phyloP scores from a whole-genome alignment of 2,888 invertebrate genomes.

The Melikaiella ostensackeni region DNA sequence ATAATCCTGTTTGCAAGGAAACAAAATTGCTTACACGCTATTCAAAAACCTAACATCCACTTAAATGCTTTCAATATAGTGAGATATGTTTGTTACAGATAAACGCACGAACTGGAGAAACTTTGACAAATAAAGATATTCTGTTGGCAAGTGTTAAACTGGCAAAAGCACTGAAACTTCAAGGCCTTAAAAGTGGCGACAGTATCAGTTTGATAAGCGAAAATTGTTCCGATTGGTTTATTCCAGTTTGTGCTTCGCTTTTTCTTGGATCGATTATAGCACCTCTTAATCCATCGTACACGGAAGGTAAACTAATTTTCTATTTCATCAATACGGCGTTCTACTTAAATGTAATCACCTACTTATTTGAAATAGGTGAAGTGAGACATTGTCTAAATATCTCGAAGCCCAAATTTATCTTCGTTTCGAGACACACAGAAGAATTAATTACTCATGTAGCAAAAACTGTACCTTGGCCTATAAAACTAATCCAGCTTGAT shows the following conservation, averaged over 20 bases:
- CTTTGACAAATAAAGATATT: neutral
- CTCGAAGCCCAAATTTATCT: neutral
- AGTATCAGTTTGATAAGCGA: neutral
- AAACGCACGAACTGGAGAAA: neutral
- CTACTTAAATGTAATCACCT: no score
- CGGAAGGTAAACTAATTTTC: neutral
- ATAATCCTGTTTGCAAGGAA: no score
- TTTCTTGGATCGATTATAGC: neutral
- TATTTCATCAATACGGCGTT: no score
- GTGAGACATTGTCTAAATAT: neutral
- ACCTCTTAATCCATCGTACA: neutral
- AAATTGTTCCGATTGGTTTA: neutral
- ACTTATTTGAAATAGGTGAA: neutral
- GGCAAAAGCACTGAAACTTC: neutral
- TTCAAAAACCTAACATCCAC: no score
- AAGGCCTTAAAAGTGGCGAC: neutral
- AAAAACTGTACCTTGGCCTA: neutral
- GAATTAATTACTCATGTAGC: neutral
- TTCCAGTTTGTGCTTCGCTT: slow-evolving; percentile 2
- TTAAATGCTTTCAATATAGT: no score
- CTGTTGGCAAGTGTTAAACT: neutral
- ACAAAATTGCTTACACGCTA: no score
- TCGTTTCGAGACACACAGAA: neutral
- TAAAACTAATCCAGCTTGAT: neutral
- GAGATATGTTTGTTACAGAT: slow-evolving; percentile 73